phyloP scores from a whole-genome alignment of 2,797 vertebrate genomes.

The Premnoplex brunnescens region DNA sequence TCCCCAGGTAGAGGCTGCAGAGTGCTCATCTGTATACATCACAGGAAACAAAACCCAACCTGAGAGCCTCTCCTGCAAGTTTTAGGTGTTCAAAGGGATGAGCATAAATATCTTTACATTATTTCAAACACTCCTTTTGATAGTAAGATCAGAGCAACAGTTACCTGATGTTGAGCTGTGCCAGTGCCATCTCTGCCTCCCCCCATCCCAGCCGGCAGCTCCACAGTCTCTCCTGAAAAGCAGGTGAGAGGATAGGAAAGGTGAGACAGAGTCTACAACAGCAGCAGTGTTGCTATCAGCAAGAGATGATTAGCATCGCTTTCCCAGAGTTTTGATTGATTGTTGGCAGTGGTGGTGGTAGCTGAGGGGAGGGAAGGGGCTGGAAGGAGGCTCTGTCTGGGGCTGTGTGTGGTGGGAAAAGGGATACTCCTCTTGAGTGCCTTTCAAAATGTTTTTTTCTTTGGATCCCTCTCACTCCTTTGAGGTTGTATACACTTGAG shows the following conservation, averaged over 20 bases:
- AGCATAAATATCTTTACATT: background rate
- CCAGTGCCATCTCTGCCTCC: background rate
- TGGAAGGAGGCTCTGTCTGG: background rate
- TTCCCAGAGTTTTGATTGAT: fast-evolving
- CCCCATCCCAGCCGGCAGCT: fast-evolving
- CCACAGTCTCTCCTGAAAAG: background rate
- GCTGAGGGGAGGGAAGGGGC: background rate
- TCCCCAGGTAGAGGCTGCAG: background rate
- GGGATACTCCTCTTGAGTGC: background rate
- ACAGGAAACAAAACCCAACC: background rate
- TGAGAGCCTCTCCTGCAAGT: fast-evolving
- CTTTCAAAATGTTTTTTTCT: background rate
- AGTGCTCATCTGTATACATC: fast-evolving
- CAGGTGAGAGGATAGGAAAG: background rate
- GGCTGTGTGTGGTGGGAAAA: fast-evolving
- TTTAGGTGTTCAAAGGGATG: background rate
- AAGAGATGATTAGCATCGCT: background rate
- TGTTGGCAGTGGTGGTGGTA: background rate
- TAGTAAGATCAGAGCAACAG: background rate
- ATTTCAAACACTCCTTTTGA: background rate
- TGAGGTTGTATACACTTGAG: background rate
- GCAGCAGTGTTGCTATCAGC: background rate
- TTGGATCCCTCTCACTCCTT: background rate
- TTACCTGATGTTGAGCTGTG: background rate
- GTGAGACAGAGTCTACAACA: background rate